Evolutionary conservation across 2,797 vertebrate species (phyloP).

Genomic region (Manis javanica): DNA sequence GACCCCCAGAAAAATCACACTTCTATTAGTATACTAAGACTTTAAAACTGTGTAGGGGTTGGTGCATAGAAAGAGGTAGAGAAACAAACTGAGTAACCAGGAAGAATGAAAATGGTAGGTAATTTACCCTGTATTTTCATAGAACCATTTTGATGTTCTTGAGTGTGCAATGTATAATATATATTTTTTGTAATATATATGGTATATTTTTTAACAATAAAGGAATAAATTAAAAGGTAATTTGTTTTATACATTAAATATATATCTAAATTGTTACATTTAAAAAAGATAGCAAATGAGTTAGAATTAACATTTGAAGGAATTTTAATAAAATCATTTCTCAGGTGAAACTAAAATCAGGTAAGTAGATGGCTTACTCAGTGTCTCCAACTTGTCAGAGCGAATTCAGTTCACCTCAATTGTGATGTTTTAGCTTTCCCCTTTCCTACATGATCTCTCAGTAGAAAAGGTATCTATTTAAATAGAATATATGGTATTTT

Average conservation of each 20-base stretch:
- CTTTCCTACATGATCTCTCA: neutral
- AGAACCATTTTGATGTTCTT: constrained; percentile 21
- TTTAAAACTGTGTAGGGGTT: neutral
- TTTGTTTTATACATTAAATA: neutral
- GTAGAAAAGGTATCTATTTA: neutral
- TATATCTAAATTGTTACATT: constrained; percentile 5
- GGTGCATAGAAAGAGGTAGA: neutral
- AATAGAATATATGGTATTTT: neutral
- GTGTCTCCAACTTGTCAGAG: neutral
- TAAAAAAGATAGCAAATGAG: constrained; percentile 52
- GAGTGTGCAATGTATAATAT: neutral
- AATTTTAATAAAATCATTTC: constrained; percentile 30
- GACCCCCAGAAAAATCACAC: neutral
- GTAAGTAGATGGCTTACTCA: neutral
- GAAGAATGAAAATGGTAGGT: constrained; percentile 3
- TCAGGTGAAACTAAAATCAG: neutral
- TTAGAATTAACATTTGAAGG: constrained; percentile 24
- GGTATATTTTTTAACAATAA: neutral
- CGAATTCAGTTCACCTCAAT: neutral
- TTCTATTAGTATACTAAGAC: neutral
- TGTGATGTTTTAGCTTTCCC: neutral
- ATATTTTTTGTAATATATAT: neutral
- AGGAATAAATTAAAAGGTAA: neutral
- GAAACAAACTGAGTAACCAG: neutral
- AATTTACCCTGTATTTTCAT: neutral